These are phyloP conservation scores for Myathropa florea DNA, from an alignment of 2,888 invertebrate species.

Conservation along the genomic window DNA sequence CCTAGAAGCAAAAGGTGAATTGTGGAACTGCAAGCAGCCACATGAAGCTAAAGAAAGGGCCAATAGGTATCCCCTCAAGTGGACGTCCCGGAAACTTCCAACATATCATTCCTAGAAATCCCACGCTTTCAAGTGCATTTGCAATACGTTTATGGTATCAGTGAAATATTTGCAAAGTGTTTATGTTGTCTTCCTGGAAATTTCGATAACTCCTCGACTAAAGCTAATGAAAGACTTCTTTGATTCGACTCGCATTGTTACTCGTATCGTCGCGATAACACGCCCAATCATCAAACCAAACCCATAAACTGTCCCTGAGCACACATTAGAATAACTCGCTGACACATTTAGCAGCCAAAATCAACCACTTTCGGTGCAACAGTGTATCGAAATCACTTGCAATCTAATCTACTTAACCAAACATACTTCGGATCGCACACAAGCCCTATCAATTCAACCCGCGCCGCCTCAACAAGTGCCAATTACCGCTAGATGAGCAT, in stretches of 20 bases:
- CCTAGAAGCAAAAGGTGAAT: no score
- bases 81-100: no score
- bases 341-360: neutral
- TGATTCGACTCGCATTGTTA: constrained; percentile 16
- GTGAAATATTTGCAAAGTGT: neutral
- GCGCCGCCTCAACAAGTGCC: constrained; percentile 26
- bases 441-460: neutral
- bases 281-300: no score
- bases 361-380: neutral
- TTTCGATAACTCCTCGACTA: constrained; percentile 1
- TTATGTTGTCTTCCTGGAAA: neutral
- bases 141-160: neutral
- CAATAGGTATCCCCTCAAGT: neutral
- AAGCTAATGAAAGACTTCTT: constrained; percentile 41
- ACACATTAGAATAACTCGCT: neutral
- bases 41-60: no score
- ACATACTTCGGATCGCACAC: no score
- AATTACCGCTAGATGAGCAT: constrained; percentile 28
- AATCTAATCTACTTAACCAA: neutral
- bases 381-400: neutral
- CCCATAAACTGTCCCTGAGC: neutral
- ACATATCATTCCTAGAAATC: neutral
- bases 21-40: no score
- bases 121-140: neutral
- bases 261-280: neutral